Evolutionary conservation across 2,797 vertebrate genomes (phyloP).

Genomic region (Adelosebastes latens): DNA sequence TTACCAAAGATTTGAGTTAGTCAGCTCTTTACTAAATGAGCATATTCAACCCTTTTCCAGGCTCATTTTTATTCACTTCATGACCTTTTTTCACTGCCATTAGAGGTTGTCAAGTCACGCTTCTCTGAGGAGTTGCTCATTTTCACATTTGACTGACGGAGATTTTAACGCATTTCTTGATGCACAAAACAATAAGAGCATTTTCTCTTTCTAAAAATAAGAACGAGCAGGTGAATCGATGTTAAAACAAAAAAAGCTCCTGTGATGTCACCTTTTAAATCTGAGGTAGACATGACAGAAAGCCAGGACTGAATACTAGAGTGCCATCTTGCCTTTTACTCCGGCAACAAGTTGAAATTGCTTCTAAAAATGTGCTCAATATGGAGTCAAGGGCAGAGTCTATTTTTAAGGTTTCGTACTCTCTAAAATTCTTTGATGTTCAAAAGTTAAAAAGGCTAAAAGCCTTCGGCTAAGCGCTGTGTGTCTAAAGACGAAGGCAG

Average conservation of each 20-base stretch:
- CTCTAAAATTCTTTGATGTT: slow-evolving; percentile 61
- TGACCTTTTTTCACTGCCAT: neutral
- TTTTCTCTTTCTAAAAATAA: slow-evolving; percentile 20
- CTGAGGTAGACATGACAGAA: slow-evolving; percentile 20
- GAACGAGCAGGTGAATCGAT: neutral
- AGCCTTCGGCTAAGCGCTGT: slow-evolving; percentile 52
- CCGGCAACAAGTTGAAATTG: slow-evolving; percentile 66
- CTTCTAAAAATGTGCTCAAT: slow-evolving; percentile 64
- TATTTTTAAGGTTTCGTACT: slow-evolving; percentile 68
- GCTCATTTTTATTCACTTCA: neutral
- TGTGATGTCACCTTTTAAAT: slow-evolving; percentile 39
- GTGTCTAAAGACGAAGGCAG: slow-evolving; percentile 52
- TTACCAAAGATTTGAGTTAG: slow-evolving; percentile 10
- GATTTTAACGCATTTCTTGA: neutral
- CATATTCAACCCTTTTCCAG: neutral
- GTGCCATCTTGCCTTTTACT: slow-evolving; percentile 56
- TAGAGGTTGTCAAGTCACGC: neutral
- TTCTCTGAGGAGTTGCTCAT: neutral
- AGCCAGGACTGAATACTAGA: slow-evolving; percentile 24
- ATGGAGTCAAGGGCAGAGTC: slow-evolving; percentile 52
- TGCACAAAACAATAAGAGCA: slow-evolving; percentile 1
- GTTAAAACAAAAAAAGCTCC: neutral
- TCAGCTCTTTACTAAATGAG: slow-evolving; percentile 6
- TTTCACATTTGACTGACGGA: neutral
- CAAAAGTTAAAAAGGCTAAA: slow-evolving; percentile 65